A percentile compares a stretch with the other conserved stretches of the same genome.
phyloP scores from a whole-genome alignment of 2,888 invertebrate species.

The Eristalinus aeneus region DNA sequence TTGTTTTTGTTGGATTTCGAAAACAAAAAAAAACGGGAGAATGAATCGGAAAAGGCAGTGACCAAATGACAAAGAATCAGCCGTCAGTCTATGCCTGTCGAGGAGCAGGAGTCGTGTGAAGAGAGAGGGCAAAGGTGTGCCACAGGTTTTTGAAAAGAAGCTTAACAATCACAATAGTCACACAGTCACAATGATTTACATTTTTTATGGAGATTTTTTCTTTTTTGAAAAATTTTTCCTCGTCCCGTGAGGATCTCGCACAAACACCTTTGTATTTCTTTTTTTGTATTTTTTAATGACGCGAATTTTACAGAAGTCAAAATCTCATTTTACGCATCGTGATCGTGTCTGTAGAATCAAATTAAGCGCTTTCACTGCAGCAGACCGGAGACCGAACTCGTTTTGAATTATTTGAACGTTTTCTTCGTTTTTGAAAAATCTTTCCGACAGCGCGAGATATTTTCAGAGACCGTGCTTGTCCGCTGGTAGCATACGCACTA shows the following conservation, averaged over 20 bases:
- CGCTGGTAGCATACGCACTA: conserved; percentile 67
- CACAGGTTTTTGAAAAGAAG: conserved; percentile 13
- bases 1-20: background rate
- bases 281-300: background rate
- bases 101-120: too few species aligned
- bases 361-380: conserved; percentile 42
- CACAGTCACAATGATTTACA: conserved; percentile 43
- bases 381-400: conserved; percentile 49
- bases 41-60: background rate
- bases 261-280: conserved; percentile 15
- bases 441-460: conserved; percentile 37
- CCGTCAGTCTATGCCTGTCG: background rate
- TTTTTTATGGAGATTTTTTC: conserved; percentile 20
- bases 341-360: conserved; percentile 1
- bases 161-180: conserved; percentile 38
- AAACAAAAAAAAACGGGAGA: background rate
- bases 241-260: background rate
- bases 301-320: background rate
- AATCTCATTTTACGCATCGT: conserved; percentile 41
- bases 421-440: conserved; percentile 19
- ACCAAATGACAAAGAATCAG: background rate
- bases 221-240: background rate
- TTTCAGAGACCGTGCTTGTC: conserved; percentile 56
- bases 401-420: conserved; percentile 4
- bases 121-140: conserved; percentile 33